A percentile compares a stretch with the other conserved stretches of the same genome.
Conservation (phyloP, 2,797 vertebrate species). For the Labeo calbasu region DNA sequence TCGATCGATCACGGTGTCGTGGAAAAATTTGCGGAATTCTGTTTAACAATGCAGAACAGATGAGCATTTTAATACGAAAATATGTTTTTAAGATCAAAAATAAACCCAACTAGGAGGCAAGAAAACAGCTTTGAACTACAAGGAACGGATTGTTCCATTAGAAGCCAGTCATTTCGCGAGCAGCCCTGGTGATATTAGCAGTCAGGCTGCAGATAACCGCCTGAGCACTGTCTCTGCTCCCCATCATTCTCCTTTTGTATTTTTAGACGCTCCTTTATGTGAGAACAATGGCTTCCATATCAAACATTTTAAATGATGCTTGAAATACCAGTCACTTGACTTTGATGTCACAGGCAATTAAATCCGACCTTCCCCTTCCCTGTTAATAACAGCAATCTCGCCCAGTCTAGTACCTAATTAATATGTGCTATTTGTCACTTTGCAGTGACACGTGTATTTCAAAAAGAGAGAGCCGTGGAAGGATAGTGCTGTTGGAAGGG, state of each 20-base stretch:
- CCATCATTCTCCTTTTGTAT: conserved; percentile 94
- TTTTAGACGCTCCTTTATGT: conserved; percentile 97
- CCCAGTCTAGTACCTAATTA: conserved; percentile 99
- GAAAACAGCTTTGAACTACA: conserved; percentile 28
- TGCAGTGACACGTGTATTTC: conserved; percentile 99
- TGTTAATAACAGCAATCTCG: conserved; percentile 99
- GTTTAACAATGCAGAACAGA: not conserved
- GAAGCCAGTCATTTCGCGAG: conserved; percentile 82
- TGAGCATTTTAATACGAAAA: not conserved
- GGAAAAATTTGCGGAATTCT: not conserved
- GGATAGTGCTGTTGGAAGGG: conserved; percentile 69
- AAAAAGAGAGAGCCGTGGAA: conserved; percentile 73
- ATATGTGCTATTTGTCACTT: conserved; percentile 99
- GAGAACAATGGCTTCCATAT: conserved; percentile 99
- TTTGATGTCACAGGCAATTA: conserved; percentile 99
- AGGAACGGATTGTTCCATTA: conserved; percentile 77
- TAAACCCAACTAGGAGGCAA: not conserved
- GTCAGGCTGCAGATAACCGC: conserved; percentile 79
- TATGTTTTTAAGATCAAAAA: not conserved
- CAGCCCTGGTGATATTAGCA: conserved; percentile 75
- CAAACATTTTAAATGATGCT: conserved; percentile 99
- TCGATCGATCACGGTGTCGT: not conserved
- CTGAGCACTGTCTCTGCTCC: conserved; percentile 78
- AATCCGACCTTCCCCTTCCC: conserved; percentile 98
- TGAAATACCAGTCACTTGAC: conserved; percentile 99